Percentiles rank a stretch among this genome's conserved stretches.
Evolutionary conservation across 2,113 vertebrate genomes (phyloP).

Genomic region (Nestor notabilis): DNA sequence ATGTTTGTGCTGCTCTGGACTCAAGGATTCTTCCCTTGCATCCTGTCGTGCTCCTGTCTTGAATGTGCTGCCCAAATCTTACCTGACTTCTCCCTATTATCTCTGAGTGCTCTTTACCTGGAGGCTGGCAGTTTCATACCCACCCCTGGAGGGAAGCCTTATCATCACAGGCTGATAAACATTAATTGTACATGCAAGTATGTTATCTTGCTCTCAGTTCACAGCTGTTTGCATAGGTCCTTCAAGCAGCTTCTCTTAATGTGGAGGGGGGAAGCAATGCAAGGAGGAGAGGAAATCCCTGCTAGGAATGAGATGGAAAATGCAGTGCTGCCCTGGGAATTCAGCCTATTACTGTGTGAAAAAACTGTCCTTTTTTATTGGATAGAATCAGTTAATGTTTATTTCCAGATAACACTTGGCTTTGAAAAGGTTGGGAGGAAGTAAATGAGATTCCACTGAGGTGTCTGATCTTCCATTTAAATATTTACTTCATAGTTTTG

Average conservation of each 20-base stretch:
- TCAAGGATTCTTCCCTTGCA: background rate
- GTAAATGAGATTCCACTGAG: background rate
- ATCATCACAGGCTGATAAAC: background rate
- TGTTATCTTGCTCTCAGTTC: background rate
- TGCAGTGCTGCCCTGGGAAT: background rate
- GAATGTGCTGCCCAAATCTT: background rate
- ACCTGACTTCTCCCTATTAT: background rate
- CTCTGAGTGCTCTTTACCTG: background rate
- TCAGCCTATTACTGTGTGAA: background rate
- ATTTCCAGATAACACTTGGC: background rate
- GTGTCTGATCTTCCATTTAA: background rate
- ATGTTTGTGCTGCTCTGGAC: background rate
- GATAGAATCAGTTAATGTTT: background rate
- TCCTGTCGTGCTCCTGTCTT: background rate
- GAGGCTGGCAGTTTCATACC: background rate
- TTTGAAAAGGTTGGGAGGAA: background rate
- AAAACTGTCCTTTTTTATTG: background rate
- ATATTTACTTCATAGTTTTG: background rate
- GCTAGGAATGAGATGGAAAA: background rate
- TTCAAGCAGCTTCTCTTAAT: background rate
- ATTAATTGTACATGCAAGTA: rapidly evolving
- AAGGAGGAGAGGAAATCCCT: background rate
- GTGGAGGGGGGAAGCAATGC: background rate
- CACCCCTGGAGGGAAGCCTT: background rate
- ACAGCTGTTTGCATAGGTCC: background rate